Percentiles rank a stretch among this genome's conserved stretches.
These are phyloP conservation scores for Leucoraja erinaceus DNA, from an alignment of 2,113 vertebrate species.

Conservation along the genomic window DNA sequence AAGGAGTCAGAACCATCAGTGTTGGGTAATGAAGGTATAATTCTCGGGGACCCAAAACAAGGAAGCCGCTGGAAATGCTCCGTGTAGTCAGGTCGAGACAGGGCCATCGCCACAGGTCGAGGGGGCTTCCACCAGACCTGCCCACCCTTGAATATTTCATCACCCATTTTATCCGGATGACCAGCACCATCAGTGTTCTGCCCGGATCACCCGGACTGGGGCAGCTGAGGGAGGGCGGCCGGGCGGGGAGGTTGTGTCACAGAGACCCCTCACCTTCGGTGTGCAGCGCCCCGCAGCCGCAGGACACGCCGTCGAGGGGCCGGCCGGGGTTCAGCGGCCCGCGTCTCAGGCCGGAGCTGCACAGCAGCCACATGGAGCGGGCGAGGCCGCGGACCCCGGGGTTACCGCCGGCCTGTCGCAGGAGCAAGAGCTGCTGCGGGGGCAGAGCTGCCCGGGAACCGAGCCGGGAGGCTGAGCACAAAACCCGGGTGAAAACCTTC, in stretches of 20 bases:
- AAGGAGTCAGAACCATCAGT: too few species aligned
- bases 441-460: conserved; percentile 43
- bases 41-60: too few species aligned
- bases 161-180: too few species aligned
- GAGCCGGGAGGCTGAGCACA: conserved; percentile 54
- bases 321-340: conserved; percentile 54
- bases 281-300: conserved; percentile 76
- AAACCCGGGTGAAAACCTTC: conserved; percentile 53
- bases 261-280: conserved; percentile 66
- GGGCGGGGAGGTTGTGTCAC: background rate
- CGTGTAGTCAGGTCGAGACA: too few species aligned
- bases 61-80: too few species aligned
- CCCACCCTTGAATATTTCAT: too few species aligned
- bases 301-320: conserved; percentile 57
- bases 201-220: too few species aligned
- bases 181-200: too few species aligned
- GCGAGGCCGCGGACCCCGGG: conserved; percentile 55
- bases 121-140: too few species aligned
- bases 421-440: conserved; percentile 43
- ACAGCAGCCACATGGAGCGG: conserved; percentile 66
- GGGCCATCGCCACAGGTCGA: too few species aligned
- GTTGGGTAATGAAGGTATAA: too few species aligned
- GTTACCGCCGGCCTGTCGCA: conserved; percentile 46
- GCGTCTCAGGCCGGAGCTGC: conserved; percentile 48
- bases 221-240: background rate